phyloP scores from a whole-genome alignment of 2,888 invertebrate species.

The Metacarcinus magister region DNA sequence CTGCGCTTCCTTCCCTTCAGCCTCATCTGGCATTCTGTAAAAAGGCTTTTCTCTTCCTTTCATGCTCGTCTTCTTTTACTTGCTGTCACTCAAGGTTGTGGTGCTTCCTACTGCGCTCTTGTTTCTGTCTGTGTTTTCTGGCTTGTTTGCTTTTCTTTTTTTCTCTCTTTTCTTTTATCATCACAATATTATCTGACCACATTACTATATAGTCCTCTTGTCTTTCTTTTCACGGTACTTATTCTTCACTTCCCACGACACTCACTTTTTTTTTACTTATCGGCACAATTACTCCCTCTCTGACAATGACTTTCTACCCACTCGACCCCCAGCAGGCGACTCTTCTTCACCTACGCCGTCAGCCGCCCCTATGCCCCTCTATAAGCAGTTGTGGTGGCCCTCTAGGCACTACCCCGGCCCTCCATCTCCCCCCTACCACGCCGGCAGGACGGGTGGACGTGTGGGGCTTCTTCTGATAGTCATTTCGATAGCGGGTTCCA shows the following conservation, averaged over 20 bases:
- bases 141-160: not conserved
- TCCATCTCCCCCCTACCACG: not conserved
- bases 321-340: not conserved
- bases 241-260: not conserved
- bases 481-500: constrained; percentile 68
- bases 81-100: not conserved
- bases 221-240: not conserved
- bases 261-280: not conserved
- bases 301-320: not conserved
- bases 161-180: not conserved
- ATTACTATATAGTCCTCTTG: not conserved
- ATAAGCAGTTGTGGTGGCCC: constrained; percentile 18
- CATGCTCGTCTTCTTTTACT: constrained; percentile 12
- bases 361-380: constrained; percentile 33
- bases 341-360: constrained; percentile 37
- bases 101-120: constrained; percentile 32
- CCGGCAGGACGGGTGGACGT: constrained; percentile 52
- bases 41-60: constrained; percentile 33
- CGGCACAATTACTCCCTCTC: not conserved
- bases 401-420: constrained; percentile 36
- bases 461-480: constrained; percentile 73
- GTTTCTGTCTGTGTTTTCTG: not conserved
- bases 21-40: not conserved
- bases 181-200: not conserved
- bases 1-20: constrained; percentile 17